Conservation (phyloP, 2,888 invertebrate species). For the Amphipoea lucens region DNA sequence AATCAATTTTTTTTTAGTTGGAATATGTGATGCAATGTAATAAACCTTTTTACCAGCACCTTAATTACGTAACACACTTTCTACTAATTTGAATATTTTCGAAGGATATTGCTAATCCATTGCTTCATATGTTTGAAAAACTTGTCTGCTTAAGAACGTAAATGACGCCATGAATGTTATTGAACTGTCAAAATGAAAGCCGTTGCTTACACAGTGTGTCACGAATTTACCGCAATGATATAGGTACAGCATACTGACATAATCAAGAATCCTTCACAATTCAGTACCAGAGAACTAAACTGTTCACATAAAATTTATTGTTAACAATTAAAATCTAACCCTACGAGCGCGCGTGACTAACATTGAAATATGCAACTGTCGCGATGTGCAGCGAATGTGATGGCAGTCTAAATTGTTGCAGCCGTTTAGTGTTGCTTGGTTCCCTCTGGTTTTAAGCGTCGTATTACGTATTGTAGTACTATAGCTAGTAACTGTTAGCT, state of each 20-base stretch:
- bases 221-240: too few relatives aligned
- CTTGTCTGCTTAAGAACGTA: too few relatives aligned
- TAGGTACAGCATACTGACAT: not conserved
- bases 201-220: too few relatives aligned
- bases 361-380: conserved; percentile 86
- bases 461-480: conserved; percentile 44
- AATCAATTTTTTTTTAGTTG: not conserved
- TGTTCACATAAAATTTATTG: conserved; percentile 46
- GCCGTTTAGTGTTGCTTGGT: conserved; percentile 76
- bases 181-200: too few relatives aligned
- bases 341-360: conserved; percentile 81
- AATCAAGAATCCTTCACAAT: conserved; percentile 13
- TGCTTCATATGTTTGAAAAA: too few relatives aligned
- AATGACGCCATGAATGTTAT: too few relatives aligned
- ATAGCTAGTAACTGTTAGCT: not conserved
- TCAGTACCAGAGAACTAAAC: conserved; percentile 1
- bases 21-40: not conserved
- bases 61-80: too few relatives aligned
- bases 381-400: conserved; percentile 76
- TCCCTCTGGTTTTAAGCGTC: conserved; percentile 62
- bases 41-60: not conserved
- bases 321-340: conserved; percentile 65
- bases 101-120: too few relatives aligned
- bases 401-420: conserved; percentile 79
- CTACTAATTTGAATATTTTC: too few relatives aligned